Base-by-base conservation (phyloP, 2,888 invertebrate species). In the Carpatolechia fugitivella region DNA sequence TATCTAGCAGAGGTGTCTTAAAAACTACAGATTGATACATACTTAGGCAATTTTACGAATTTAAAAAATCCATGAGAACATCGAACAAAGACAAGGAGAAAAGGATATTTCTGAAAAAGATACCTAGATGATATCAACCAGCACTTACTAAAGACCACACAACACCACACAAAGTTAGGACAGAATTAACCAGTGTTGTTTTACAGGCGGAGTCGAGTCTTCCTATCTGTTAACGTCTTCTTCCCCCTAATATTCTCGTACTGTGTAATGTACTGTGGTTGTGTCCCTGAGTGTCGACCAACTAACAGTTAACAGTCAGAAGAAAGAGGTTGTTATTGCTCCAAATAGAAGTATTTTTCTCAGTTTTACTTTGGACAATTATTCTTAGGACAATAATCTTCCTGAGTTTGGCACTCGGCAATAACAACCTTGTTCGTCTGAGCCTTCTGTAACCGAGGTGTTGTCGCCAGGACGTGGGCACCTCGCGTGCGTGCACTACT, bases 401-500 rank as follows among this genome's bases (percentile, higher is more conserved):
- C 20, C n/a, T 24, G 5, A 10, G n/a, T 13, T 11, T 44, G 20
- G n/a, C 5, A 11, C 5, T 11, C 24, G 20, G n/a, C 5, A 11
- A 24, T 44, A 44, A 24, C 24, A 44, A 18, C 24, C 24, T 24
- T 20, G n/a, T 44, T 24, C 10, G 18, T 24, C 44, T 18, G 84
- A 79, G 80, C 20, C 7, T 20, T 29, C 7, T 79, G 61, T 86
- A 85, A 87, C 82, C 79, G 80, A 82, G 24, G 82, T 86, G 81
- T 87, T 82, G 76, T 85, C 80, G 73, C 76, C 87, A 95, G 96
- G 96, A 83, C 93, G 93, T 81, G 96, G 96, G 69, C 94, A 95
- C 91, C 92, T 97, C 85, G 94, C 97, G 68, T 95, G 95, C 87
- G 92, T 96, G 78, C 94, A 94, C 79, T 96, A 95, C 91, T 94